Conservation (phyloP, 2,797 vertebrate genomes). For the Sus cebifrons region DNA sequence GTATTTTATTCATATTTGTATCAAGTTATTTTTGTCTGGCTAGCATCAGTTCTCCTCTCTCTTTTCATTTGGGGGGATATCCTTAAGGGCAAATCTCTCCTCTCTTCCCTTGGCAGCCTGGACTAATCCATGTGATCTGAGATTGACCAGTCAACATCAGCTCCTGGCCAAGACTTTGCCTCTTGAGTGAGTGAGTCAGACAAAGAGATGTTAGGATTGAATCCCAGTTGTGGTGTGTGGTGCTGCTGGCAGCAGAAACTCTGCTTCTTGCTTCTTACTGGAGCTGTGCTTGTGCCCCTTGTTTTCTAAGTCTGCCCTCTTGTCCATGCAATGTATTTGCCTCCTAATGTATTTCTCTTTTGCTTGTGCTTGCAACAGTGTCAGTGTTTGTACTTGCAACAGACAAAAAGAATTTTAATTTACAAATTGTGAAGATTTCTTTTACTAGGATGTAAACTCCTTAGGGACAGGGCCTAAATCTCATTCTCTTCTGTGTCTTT, state of each 20-base stretch:
- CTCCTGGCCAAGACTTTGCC: conserved; percentile 49
- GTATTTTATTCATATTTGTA: conserved; percentile 35
- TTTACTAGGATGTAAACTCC: neutral
- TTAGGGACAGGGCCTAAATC: neutral
- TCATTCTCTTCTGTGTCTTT: neutral
- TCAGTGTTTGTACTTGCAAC: conserved; percentile 20
- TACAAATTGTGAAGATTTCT: conserved; percentile 11
- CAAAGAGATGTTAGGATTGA: conserved; percentile 59
- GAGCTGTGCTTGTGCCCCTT: neutral
- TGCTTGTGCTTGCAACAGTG: conserved; percentile 9
- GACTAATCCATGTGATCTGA: conserved; percentile 61
- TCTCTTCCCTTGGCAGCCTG: neutral
- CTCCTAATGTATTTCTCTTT: conserved; percentile 50
- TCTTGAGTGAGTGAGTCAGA: conserved; percentile 45
- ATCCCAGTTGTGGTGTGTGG: neutral
- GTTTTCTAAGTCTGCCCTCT: conserved; percentile 10
- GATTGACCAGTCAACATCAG: conserved; percentile 44
- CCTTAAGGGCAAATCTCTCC: neutral
- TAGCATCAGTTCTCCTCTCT: neutral
- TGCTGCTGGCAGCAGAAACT: neutral
- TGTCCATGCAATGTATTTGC: neutral
- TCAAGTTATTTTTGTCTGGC: conserved; percentile 21
- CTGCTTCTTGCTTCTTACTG: conserved; percentile 18
- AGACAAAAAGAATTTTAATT: conserved; percentile 49
- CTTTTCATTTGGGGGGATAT: neutral